Base-by-base conservation (phyloP, 1,140 invertebrate genomes). In the Oedothorax gibbosus region DNA sequence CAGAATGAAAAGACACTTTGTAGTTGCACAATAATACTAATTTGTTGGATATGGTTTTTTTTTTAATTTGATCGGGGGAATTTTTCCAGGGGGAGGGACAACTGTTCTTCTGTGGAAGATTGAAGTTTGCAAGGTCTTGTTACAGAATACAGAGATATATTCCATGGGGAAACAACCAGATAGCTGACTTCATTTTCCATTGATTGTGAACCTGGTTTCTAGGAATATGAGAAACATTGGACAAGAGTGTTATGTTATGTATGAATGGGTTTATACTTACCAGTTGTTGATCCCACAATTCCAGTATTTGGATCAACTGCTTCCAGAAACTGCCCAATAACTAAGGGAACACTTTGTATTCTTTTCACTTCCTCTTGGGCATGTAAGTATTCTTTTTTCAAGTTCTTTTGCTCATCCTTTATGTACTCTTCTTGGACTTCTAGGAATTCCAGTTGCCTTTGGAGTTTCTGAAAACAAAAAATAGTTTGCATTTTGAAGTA, bases 351-450 rank as follows among this genome's bases (percentile, higher is more conserved):
- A 89, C 96, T 98, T 90, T 99, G 97, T 89, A 99, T 99, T 62
- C 98, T 93, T 90, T 99, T 99, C 0, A 99, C 91, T 87, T 94
- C 97, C 91, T 99, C 97, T 90, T 99, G 97, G 53, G 98, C 98
- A 92, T 99, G 97, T 2, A 99, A 91, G 89, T 98, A 98, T 90
- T 99, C 98, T 88, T 99, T 99, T 88, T 99, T 99, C 56, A 99
- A 91, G 91, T 99, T 99, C 69, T 97, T 94, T 89, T 98, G 97
- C 90, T 99, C 98, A 93, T 99, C 96, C 91, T 99, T 99, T 69
- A 99, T 98, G 88, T 99, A 99, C 88, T 98, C 97, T 91, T 99
- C 98, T 92, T 99, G 98, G 15, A 99, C 98, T 90, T 98, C 95
- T 5, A 99, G 91, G 91, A 99, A 99, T 90, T 99, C 97, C n/a